phyloP scores from a whole-genome alignment of 2,797 vertebrate species.

The Psittacula derbiana region DNA sequence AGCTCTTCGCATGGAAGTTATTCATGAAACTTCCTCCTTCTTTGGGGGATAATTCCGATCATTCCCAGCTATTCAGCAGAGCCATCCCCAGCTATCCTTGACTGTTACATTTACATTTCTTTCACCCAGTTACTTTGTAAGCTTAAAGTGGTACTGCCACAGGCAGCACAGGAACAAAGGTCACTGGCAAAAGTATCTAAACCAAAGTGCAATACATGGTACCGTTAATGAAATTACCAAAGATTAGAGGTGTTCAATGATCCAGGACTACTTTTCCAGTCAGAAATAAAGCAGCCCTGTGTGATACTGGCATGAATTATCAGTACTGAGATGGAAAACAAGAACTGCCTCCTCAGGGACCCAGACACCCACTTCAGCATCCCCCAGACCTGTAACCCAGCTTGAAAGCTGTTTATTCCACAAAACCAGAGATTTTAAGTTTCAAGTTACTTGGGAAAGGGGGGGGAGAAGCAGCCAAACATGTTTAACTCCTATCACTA shows the following conservation, averaged over 20 bases:
- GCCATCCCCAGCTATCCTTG: neutral
- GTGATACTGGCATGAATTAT: neutral
- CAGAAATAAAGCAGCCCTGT: neutral
- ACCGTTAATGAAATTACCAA: neutral
- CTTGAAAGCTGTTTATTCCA: neutral
- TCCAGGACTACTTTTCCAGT: neutral
- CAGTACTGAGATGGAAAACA: neutral
- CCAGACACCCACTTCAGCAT: neutral
- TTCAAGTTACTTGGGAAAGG: neutral
- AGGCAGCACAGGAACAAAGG: neutral
- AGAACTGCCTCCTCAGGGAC: neutral
- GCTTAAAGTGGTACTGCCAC: neutral
- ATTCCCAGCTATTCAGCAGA: neutral
- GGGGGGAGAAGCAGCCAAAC: neutral
- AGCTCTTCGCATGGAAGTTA: neutral
- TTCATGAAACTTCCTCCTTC: neutral
- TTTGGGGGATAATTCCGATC: neutral
- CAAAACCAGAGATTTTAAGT: neutral
- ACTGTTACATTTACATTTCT: neutral
- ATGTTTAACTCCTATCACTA: neutral
- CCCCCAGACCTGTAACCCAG: rapidly evolving
- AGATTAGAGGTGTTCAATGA: neutral
- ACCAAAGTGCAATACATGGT: neutral
- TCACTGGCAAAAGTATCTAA: neutral
- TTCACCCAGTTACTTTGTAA: neutral